Evolutionary conservation across 2,113 vertebrate species (phyloP), one percentile per base, ranked within the genome.

Genomic region (Sander lucioperca): DNA sequence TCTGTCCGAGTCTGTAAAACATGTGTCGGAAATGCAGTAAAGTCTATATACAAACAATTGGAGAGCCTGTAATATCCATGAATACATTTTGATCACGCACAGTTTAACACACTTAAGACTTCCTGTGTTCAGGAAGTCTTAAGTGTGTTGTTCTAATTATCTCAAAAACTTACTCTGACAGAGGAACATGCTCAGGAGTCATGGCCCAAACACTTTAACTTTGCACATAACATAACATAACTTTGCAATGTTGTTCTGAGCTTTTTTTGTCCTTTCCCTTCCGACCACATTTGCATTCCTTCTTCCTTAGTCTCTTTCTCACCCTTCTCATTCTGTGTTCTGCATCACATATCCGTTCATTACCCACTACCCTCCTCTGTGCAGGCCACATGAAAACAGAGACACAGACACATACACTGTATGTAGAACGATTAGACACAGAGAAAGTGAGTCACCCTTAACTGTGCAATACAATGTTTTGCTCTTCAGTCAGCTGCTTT

Each of bases 281-380:
- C 88, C 57, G 16, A 89, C 87, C 86, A 90, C 72, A 66, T 88
- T 92, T 87, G 84, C 86, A 90, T 89, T 91, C 83, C 82, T 89
- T 82, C 79, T 88, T 86, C 70, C 83, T 84, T 53, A 81, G 88
- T 87, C 80, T 85, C 74, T 82, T 85, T 88, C 86, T 91, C 85
- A 84, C 80, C 74, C 75, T 85, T 89, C 64, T 85, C 53, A 77
- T 83, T 89, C 85, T 90, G 77, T 88, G 74, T 89, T 91, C 82
- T 91, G 82, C 83, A 89, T 85, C 85, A 86, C 61, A 75, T 82
- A 63, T 87, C 53, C 83, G 66, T 79, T 77, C 79, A 63, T 81
- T 85, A 68, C 70, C 63, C 58, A 45, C 71, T 67, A 74, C 70
- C 57, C 62, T 82, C 63, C 51, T 80, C 66, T 63, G 15, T 23